phyloP scores from a whole-genome alignment of 2,797 vertebrate genomes.

The Streptopelia turtur region DNA sequence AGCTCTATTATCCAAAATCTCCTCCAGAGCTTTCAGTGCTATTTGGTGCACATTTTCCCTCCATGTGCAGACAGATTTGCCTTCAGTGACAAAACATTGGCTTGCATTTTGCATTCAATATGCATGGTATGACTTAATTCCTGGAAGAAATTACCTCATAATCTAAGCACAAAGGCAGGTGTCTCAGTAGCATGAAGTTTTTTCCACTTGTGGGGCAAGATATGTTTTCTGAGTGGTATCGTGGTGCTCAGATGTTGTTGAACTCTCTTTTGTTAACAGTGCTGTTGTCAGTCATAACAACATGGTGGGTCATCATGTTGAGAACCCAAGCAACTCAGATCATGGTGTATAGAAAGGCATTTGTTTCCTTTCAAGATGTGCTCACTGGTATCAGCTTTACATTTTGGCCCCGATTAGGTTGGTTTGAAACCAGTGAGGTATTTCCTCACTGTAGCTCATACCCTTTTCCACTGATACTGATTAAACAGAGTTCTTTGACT shows the following conservation, averaged over 20 bases:
- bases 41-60: neutral
- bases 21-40: neutral
- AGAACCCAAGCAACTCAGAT: neutral
- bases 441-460: neutral
- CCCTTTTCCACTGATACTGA: neutral
- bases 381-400: neutral
- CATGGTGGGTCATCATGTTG: neutral
- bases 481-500: neutral
- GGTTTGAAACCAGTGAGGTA: neutral
- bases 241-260: neutral
- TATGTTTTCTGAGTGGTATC: neutral
- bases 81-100: slow-evolving; percentile 4
- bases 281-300: neutral
- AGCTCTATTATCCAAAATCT: slow-evolving; percentile 42
- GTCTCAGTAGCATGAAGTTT: neutral
- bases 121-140: neutral
- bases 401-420: neutral
- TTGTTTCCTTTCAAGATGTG: neutral
- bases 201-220: neutral
- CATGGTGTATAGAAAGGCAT: neutral
- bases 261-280: neutral
- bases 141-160: slow-evolving; percentile 31
- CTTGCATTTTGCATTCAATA: slow-evolving; percentile 24
- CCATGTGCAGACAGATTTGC: neutral
- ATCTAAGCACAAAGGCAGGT: slow-evolving; percentile 7